phyloP scores from a whole-genome alignment of 1,140 invertebrate genomes.

The Apis cerana region DNA sequence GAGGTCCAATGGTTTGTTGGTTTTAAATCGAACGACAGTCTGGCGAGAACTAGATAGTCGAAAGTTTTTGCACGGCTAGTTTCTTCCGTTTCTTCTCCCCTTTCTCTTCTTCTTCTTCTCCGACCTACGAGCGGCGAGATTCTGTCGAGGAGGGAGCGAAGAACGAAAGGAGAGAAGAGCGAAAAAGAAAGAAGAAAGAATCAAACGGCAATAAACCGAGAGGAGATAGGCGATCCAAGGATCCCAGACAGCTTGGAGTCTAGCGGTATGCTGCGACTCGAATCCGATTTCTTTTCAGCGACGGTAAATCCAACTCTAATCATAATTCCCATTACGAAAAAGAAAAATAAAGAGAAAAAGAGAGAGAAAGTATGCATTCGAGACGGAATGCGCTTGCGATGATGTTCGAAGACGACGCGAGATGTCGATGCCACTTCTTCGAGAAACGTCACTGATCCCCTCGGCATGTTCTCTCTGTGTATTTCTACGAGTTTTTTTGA shows the following conservation, averaged over 20 bases:
- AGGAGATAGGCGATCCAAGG: conserved; percentile 69
- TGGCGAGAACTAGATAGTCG: conserved; percentile 69
- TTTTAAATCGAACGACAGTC: conserved; percentile 59
- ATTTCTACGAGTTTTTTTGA: background rate
- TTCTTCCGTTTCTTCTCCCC: conserved; percentile 37
- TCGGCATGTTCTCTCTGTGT: background rate
- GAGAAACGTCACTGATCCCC: background rate
- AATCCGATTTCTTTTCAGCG: conserved; percentile 37
- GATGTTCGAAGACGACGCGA: background rate
- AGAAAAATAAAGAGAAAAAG: too few relatives aligned
- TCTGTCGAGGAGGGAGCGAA: conserved; percentile 60
- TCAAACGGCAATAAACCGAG: conserved; percentile 70
- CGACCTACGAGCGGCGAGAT: conserved; percentile 58
- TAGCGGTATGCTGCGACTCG: conserved; percentile 66
- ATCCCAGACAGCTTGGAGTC: conserved; percentile 80
- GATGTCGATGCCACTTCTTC: conserved; percentile 8
- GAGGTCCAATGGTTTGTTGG: conserved; percentile 23
- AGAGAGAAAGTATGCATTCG: too few relatives aligned
- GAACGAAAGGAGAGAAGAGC: conserved; percentile 19
- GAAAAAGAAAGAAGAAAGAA: conserved; percentile 43
- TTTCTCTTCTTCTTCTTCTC: conserved; percentile 35
- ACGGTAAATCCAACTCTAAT: conserved; percentile 43
- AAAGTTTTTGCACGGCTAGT: conserved; percentile 65
- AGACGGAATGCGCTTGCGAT: background rate
- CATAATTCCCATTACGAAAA: conserved; percentile 30